Conservation (phyloP, 2,888 invertebrate genomes). For the Melieria crassipennis region DNA sequence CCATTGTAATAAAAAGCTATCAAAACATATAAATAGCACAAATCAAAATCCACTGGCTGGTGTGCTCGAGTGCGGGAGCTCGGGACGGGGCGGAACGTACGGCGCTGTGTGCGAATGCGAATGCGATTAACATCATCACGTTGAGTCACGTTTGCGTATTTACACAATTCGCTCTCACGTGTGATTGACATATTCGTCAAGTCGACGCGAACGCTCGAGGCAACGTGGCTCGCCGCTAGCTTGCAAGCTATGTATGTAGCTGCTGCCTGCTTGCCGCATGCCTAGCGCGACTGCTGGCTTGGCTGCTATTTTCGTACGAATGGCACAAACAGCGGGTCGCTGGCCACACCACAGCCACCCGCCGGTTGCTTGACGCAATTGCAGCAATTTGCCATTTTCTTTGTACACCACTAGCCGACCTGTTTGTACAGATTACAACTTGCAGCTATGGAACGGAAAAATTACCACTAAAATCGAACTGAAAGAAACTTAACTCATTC, state of each 20-base stretch:
- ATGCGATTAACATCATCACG: slow-evolving; percentile 35
- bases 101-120: neutral
- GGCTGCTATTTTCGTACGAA: no score
- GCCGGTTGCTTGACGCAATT: no score
- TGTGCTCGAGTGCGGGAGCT: neutral
- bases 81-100: neutral
- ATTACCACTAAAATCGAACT: no score
- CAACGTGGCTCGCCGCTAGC: slow-evolving; percentile 23
- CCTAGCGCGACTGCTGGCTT: no score
- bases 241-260: neutral
- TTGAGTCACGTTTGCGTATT: slow-evolving; percentile 44
- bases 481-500: no score
- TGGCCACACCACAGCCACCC: no score
- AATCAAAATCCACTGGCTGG: neutral
- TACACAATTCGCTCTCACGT: slow-evolving; percentile 41
- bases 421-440: no score
- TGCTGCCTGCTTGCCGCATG: neutral
- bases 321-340: no score
- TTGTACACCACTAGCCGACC: no score
- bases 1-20: neutral
- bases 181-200: slow-evolving; percentile 39
- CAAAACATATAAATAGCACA: no score
- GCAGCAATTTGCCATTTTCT: no score
- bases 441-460: no score
- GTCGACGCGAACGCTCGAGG: slow-evolving; percentile 15